Base-by-base conservation (phyloP, 2,113 vertebrate species). In the Plectropomus leopardus region DNA sequence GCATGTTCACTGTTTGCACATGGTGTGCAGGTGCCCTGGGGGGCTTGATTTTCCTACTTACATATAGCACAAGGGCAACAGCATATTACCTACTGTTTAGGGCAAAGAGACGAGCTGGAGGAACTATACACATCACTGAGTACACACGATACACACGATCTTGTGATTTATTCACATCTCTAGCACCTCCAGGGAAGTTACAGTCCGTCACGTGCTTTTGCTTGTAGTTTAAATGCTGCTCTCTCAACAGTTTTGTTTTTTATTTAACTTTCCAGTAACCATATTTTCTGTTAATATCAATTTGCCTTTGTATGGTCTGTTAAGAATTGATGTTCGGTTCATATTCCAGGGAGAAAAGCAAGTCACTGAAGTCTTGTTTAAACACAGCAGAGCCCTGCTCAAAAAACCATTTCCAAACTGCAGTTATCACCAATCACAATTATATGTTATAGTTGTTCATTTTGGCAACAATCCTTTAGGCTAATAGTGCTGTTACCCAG, bases 131-230 rank as follows among this genome's bases (percentile, higher is more conserved):
- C 58, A 65, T 80, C 64, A 76, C 66, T 57, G 71, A 66, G 64
- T 70, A 36, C 47, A 84, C 72, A 73, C 76, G 79, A 85, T 72
- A 47, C 70, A 66, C 23, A 21, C 42, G 55, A 47, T 84, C 59
- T 76, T 47, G 57, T 78, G 76, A 82, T 76, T 82, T 87, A 82
- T 91, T 90, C 40, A 88, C 30, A 77, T 66, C 45, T 67, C 47
- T 16, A n/a, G 21, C 34, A 57, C 57, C 84, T 85, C 79, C 5
- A 21, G 78, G 82, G 72, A 84, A 30, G 48, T 23, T 76, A 8
- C 44, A 70, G 34, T 57, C 30, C 26, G 66, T 11, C 61, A 36
- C 32, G 2, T 68, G 34, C 16, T 51, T 54, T 17, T n/a, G 13
- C 34, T 53, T 63, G 32, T 10, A 71, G 34, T 83, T 72, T 72